These are phyloP conservation scores for Saccopteryx leptura DNA, from an alignment of 2,113 vertebrate species.

Conservation along the genomic window DNA sequence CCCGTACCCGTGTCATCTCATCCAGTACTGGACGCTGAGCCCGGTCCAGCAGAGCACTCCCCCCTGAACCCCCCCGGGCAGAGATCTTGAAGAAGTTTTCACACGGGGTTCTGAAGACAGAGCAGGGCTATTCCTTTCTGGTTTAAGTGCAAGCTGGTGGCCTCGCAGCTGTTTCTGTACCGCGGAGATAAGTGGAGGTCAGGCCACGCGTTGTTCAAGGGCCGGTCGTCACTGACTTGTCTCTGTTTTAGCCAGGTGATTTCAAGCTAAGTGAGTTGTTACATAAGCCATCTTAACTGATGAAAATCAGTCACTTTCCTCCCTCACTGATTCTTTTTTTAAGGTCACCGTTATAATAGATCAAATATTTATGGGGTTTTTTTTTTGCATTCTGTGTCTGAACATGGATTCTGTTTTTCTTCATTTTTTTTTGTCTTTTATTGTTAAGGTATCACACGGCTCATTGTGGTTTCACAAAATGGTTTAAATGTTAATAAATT, in stretches of 20 bases:
- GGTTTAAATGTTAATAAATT: constrained; percentile 29
- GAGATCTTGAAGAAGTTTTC: not conserved
- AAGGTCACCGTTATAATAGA: not conserved
- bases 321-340: not conserved
- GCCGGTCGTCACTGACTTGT: not conserved
- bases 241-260: not conserved
- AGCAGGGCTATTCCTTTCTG: not conserved
- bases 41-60: not conserved
- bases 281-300: not conserved
- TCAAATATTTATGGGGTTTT: not conserved
- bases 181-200: not conserved
- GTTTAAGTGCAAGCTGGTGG: not conserved
- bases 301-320: constrained; percentile 27
- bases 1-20: not conserved
- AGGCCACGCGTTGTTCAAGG: not conserved
- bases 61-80: not conserved
- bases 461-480: constrained; percentile 44
- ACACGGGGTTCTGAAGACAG: not conserved
- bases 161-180: not conserved
- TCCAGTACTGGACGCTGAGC: not conserved
- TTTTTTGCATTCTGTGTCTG: constrained; percentile 28
- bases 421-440: not conserved
- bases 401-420: constrained; percentile 10
- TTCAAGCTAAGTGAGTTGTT: constrained; percentile 16
- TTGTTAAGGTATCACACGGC: not conserved